A percentile compares a stretch with the other conserved stretches of the same genome.
Evolutionary conservation across 23 tunicate genomes (phyloP).

Genomic region (Oikopleura dioica): DNA sequence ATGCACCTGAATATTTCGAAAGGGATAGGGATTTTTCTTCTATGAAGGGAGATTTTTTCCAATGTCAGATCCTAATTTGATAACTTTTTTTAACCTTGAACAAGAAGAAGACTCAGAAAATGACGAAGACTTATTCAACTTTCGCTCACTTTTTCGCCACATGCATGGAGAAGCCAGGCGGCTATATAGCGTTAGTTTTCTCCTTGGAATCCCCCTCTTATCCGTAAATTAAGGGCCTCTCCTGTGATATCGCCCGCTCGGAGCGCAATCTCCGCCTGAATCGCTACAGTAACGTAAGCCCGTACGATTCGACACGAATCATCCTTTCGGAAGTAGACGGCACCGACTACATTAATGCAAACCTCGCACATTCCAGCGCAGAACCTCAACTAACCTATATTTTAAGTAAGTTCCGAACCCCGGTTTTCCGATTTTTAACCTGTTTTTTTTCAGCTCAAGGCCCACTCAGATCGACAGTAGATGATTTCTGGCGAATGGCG

Average conservation of each 20-base stretch:
- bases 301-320: neutral
- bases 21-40: too few relatives aligned
- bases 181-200: too few relatives aligned
- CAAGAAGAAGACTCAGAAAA: neutral
- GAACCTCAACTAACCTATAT: neutral
- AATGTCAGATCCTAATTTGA: too few relatives aligned
- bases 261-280: neutral
- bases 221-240: neutral
- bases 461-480: neutral
- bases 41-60: too few relatives aligned
- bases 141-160: neutral
- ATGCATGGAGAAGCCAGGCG: neutral
- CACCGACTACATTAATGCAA: constrained; percentile 3
- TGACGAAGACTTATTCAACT: neutral
- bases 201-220: too few relatives aligned
- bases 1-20: too few relatives aligned
- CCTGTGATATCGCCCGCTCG: neutral
- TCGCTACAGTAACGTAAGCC: neutral
- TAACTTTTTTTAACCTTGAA: too few relatives aligned
- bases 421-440: neutral
- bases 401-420: neutral
- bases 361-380: neutral
- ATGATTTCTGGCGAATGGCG: constrained; percentile 4
- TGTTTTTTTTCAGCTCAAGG: neutral
- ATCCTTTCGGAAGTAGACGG: neutral